A percentile compares a stretch with the other conserved stretches of the same genome.
Conservation (phyloP, 2,113 vertebrate genomes). For the Oryzias curvinotus region DNA sequence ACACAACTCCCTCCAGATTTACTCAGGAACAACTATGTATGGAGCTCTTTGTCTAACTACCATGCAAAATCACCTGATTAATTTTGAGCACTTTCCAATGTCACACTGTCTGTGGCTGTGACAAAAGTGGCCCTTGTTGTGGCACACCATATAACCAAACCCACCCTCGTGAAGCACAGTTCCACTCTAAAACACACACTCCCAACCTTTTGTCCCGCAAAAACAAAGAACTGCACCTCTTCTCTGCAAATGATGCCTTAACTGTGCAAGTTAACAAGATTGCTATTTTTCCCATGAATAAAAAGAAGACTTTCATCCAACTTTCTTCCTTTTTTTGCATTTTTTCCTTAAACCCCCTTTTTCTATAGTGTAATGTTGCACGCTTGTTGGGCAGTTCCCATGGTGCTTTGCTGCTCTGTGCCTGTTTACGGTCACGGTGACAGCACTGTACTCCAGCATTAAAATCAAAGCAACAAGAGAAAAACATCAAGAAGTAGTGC, state of each 20-base stretch:
- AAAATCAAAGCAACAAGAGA: conserved; percentile 21
- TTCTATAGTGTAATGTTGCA: conserved; percentile 41
- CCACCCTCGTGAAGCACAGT: conserved; percentile 47
- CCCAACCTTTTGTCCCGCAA: conserved; percentile 68
- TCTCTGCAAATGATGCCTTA: conserved; percentile 78
- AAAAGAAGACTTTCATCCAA: conserved; percentile 64
- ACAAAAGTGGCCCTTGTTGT: conserved; percentile 75
- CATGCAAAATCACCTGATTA: conserved; percentile 76
- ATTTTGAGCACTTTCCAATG: conserved; percentile 62
- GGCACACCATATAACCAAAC: conserved; percentile 58
- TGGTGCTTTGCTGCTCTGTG: conserved; percentile 27
- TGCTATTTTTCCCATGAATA: conserved; percentile 71
- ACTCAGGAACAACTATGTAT: conserved; percentile 58
- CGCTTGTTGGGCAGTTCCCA: conserved; percentile 66
- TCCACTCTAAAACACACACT: conserved; percentile 48
- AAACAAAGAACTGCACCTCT: conserved; percentile 72
- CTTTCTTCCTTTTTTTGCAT: conserved; percentile 47
- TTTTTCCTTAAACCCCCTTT: conserved; percentile 23
- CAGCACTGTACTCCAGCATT: background rate
- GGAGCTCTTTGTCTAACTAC: conserved; percentile 66
- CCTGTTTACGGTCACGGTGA: conserved; percentile 1
- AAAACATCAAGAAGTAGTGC: conserved; percentile 16
- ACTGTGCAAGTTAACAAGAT: conserved; percentile 79
- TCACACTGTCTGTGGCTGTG: conserved; percentile 69
- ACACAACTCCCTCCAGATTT: conserved; percentile 30